Evolutionary conservation across 2,888 invertebrate genomes (phyloP), one percentile per base, ranked within the genome.

Genomic region (Diaperis boleti): DNA sequence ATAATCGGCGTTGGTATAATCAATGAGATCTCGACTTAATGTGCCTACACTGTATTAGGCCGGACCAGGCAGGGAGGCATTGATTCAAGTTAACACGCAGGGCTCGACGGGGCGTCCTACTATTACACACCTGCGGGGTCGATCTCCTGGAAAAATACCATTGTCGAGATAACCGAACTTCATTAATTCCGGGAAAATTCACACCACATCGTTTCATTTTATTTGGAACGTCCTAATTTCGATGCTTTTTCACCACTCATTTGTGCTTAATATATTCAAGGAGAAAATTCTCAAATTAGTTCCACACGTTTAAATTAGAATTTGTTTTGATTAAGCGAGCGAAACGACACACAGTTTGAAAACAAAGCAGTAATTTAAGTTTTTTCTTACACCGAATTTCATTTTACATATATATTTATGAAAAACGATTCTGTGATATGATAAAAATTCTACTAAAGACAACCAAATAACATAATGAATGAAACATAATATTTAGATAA

Each of bases 101-200:
- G 26, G 18, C 47, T 13, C 55, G 14, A 29, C 26, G 55, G 55
- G 61, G 52, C 37, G 54, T 55, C 61, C 31, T 41, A 45, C 41
- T 61, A 55, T 61, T 61, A 45, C 22, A 62, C 41, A 49, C 47
- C 26, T 55, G 41, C 49, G 29, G 41, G 47, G 61, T 26, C 50
- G 44, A 52, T 60, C 37, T 60, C 45, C 33, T 54, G 60, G 44
- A 35, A 60, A 22, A 35, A 54, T 41, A 47, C 49, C 35, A 41
- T 41, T 62, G 61, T 62, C 47, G 13, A 49, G 31, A 55, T 41
- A 55, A 42, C 39, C 44, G 33, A 29, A 52, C 42, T 44, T 42
- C 50, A 59, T 59, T 59, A 50, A 59, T 59, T 42, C 52, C 50
- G n/a, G 37, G 31, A 50, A 59, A 50, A 57, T 45, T 29, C 45